Conservation (phyloP, 2,797 vertebrate species). For the Tokudaia tokunoshimensis region DNA sequence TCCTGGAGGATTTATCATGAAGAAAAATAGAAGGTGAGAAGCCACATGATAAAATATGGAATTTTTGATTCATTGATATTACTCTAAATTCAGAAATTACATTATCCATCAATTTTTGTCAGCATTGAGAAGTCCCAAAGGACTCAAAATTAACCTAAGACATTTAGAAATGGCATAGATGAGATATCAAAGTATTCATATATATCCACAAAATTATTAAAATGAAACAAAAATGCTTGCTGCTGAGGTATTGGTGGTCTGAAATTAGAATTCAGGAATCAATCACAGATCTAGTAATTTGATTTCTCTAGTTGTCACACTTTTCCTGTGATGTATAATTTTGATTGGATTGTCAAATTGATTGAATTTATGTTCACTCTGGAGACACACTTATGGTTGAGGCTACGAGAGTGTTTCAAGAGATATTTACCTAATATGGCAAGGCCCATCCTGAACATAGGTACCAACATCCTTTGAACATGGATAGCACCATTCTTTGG, state of each 20-base stretch:
- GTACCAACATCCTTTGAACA: no score
- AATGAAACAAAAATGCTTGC: background rate
- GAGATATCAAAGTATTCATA: background rate
- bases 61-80: conserved; percentile 48
- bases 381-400: background rate
- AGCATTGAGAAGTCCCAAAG: conserved; percentile 33
- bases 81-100: conserved; percentile 59
- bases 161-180: background rate
- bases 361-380: background rate
- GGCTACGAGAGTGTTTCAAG: background rate
- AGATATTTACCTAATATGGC: background rate
- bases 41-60: conserved; percentile 56
- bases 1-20: conserved; percentile 45
- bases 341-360: background rate
- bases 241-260: background rate
- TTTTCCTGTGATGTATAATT: background rate
- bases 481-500: background rate
- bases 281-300: background rate
- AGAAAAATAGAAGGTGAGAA: conserved; percentile 68
- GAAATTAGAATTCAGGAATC: background rate
- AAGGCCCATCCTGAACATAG: background rate
- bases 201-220: background rate
- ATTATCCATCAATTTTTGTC: conserved; percentile 61
- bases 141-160: background rate
- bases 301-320: background rate